A percentile compares a stretch with the other conserved stretches of the same genome.
These are phyloP conservation scores for Leucophenga montana DNA, from an alignment of 2,888 invertebrate genomes.

Conservation along the genomic window DNA sequence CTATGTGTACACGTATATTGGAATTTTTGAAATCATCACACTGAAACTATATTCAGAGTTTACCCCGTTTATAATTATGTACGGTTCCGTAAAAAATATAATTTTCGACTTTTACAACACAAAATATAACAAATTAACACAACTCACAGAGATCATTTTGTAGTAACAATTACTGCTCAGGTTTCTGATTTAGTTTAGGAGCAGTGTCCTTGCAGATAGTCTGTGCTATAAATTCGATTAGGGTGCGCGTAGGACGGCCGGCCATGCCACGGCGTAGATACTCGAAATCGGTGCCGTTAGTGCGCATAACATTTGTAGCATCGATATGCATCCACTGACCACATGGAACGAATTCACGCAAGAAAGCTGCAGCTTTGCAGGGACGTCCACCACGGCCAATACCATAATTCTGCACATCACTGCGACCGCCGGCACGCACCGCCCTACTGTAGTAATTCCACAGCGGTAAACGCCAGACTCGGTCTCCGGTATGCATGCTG, in stretches of 20 bases:
- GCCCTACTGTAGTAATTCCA: conserved; percentile 79
- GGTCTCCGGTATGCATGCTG: conserved; percentile 82
- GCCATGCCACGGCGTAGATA: conserved; percentile 81
- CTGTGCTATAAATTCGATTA: conserved; percentile 81
- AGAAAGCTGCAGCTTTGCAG: conserved; percentile 85
- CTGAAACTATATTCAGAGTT: no score
- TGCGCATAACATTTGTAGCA: conserved; percentile 83
- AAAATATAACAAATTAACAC: no score
- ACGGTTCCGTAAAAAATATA: no score
- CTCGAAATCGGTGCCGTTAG: conserved; percentile 78
- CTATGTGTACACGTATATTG: no score
- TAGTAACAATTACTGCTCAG: no score
- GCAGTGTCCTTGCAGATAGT: conserved; percentile 72
- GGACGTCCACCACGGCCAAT: conserved; percentile 75
- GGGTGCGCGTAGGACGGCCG: conserved; percentile 82
- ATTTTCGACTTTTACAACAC: no score
- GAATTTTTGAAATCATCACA: no score
- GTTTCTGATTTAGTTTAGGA: conserved; percentile 52
- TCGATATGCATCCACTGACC: conserved; percentile 85
- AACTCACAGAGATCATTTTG: no score
- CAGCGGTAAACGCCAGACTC: conserved; percentile 88
- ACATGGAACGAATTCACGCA: conserved; percentile 81
- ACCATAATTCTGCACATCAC: conserved; percentile 75
- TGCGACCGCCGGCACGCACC: conserved; percentile 72
- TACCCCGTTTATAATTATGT: no score